phyloP scores from a whole-genome alignment of 1,140 invertebrate genomes.

The Drosophila virilis region DNA sequence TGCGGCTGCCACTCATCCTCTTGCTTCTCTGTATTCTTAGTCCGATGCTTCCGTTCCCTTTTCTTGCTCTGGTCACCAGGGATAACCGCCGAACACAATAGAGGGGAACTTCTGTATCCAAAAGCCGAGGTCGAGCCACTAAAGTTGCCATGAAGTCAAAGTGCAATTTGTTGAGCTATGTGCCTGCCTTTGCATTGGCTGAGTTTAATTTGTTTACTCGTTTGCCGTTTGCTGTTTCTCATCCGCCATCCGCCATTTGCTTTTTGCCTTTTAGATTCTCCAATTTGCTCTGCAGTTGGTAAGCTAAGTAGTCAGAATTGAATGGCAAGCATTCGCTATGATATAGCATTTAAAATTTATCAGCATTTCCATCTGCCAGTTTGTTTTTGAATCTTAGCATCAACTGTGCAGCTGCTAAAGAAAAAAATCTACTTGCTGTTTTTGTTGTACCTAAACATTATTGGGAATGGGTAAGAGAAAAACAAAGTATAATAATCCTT shows the following conservation, averaged over 20 bases:
- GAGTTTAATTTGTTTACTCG: slow-evolving; percentile 75
- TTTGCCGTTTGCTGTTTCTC: slow-evolving; percentile 48
- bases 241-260: slow-evolving; percentile 25
- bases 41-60: slow-evolving; percentile 2
- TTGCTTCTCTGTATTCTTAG: slow-evolving; percentile 22
- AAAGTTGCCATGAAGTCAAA: slow-evolving; percentile 78
- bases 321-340: slow-evolving; percentile 15
- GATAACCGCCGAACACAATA: slow-evolving; percentile 74
- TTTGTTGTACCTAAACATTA: background rate
- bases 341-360: slow-evolving; percentile 28
- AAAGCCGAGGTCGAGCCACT: slow-evolving; percentile 53
- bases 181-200: slow-evolving; percentile 54
- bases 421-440: background rate
- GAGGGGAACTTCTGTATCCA: slow-evolving; percentile 30
- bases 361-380: slow-evolving; percentile 9
- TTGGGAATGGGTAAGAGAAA: too few relatives aligned
- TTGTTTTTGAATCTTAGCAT: background rate
- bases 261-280: slow-evolving; percentile 14
- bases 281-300: slow-evolving; percentile 13
- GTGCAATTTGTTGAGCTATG: slow-evolving; percentile 72
- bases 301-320: slow-evolving; percentile 34
- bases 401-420: background rate
- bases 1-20: slow-evolving; percentile 49
- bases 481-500: too few relatives aligned
- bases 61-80: slow-evolving; percentile 53